These are phyloP conservation scores for Mixornis gularis DNA, from an alignment of 2,113 vertebrate genomes.

Conservation along the genomic window DNA sequence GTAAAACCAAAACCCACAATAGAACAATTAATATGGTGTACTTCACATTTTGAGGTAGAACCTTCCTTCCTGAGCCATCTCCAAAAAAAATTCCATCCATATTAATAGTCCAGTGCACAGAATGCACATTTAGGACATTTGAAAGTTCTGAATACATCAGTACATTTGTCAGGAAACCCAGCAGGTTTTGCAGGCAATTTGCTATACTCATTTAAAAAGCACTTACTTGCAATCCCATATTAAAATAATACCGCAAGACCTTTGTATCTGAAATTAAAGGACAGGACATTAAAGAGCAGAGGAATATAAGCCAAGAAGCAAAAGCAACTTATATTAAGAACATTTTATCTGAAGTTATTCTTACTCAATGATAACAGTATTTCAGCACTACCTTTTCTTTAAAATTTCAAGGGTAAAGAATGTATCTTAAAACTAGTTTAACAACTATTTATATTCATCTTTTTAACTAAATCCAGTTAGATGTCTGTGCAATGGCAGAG, in stretches of 20 bases:
- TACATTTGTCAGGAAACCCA: background rate
- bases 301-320: background rate
- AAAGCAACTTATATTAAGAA: background rate
- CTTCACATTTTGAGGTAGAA: background rate
- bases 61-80: background rate
- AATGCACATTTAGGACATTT: background rate
- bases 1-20: background rate
- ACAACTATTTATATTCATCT: background rate
- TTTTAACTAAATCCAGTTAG: background rate
- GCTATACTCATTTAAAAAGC: background rate
- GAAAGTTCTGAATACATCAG: background rate
- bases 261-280: constrained; percentile 82
- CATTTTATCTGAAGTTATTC: background rate
- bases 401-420: background rate
- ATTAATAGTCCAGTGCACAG: background rate
- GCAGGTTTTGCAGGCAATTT: background rate
- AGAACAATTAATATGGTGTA: background rate
- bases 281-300: background rate
- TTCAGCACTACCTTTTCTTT: background rate
- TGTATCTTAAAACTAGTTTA: background rate
- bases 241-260: constrained; percentile 92
- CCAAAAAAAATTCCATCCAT: background rate
- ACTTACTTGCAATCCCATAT: constrained; percentile 91
- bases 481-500: background rate
- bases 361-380: background rate